Evolutionary conservation across 2,888 invertebrate species (phyloP), one percentile per base, ranked within the genome.

Genomic region (Nomada goodeniana): DNA sequence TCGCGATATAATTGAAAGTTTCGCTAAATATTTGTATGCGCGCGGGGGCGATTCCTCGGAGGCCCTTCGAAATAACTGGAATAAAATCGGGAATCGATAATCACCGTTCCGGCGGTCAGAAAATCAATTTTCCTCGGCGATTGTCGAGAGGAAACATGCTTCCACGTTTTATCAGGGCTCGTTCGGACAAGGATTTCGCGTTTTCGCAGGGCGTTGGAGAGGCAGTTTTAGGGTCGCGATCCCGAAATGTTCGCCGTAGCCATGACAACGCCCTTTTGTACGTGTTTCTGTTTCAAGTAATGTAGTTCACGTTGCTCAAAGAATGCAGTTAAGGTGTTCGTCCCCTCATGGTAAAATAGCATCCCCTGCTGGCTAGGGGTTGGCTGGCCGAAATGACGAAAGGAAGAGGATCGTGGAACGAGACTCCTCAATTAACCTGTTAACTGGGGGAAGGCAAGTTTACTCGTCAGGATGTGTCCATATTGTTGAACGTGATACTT

Each of bases 231-330:
- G 82, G 75, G 60, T 5, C 13, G 69, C 15, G 75, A 80, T 73
- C 67, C 74, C 79, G 63, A 72, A 82, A 77, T 47, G 61, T 36
- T 23, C 15, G 29, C 29, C 53, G 86, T 88, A 61, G 72, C 61
- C 83, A 88, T 88, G 86, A 83, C 84, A 76, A 88, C 84, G 71
- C 83, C 82, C 83, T 57, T 75, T 47, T 74, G 50, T 75, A 74
- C 72, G 53, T 47, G 80, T 29, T 75, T 79, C 72, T 75, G 64
- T 82, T 82, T 80, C 77, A 75, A 81, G 81, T 84, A 86, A 76
- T 84, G 71, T 82, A 76, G 60, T 47, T 71, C 60, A 44, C 61
- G 47, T 69, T 57, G 20, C 53, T 63, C 71, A 72, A 77, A 78
- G 72, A 83, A 86, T 74, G 67, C 69, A 83, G 53, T 77, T 57